Conservation (phyloP, 1,140 invertebrate species). For the Brachionus calyciflorus region DNA sequence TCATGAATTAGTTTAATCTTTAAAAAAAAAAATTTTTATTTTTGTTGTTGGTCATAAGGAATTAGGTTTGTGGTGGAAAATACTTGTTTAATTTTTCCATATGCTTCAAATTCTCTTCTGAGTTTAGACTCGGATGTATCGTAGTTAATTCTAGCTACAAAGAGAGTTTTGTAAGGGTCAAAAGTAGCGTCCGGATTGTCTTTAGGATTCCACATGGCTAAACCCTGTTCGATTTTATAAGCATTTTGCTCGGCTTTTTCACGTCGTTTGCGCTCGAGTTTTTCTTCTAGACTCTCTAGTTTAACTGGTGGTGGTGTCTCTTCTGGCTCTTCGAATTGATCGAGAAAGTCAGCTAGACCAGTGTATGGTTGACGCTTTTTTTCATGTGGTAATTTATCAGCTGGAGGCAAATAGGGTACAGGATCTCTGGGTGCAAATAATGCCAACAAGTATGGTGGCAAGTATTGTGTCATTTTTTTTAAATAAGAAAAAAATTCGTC, state of each 20-base stretch:
- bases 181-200: constrained; percentile 74
- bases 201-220: constrained; percentile 89
- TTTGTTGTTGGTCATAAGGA: background rate
- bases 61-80: too few species aligned
- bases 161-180: constrained; percentile 95
- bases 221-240: constrained; percentile 96
- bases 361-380: constrained; percentile 85
- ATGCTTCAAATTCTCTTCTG: constrained; percentile 93
- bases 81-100: constrained; percentile 96
- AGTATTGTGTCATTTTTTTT: constrained; percentile 91
- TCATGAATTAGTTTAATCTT: constrained; percentile 83
- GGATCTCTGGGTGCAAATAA: constrained; percentile 95
- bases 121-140: constrained; percentile 98
- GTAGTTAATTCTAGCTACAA: constrained; percentile 89
- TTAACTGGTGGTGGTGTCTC: constrained; percentile 89
- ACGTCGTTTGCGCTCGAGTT: constrained; percentile 77
- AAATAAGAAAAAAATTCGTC: too few species aligned
- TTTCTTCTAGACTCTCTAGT: constrained; percentile 90
- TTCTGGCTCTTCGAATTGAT: constrained; percentile 89
- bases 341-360: constrained; percentile 81
- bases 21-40: background rate
- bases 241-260: constrained; percentile 94
- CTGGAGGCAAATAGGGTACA: constrained; percentile 86
- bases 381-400: constrained; percentile 87
- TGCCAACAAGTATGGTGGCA: constrained; percentile 93